These are phyloP conservation scores for Orchestes rusci DNA, from an alignment of 2,888 invertebrate genomes.

Conservation along the genomic window DNA sequence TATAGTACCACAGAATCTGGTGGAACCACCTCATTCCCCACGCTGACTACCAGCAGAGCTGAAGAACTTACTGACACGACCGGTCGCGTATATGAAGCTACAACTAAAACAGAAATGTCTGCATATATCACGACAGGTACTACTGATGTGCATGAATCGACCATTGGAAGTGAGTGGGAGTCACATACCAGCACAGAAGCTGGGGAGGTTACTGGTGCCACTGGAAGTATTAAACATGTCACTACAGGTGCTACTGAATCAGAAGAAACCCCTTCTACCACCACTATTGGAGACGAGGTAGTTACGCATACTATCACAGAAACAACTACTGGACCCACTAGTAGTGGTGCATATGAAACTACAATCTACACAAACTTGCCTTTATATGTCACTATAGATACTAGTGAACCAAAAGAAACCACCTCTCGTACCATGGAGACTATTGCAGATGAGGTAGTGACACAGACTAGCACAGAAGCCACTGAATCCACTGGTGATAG, in stretches of 20 bases:
- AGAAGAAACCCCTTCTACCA: no score
- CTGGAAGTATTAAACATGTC: not conserved
- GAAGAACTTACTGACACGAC: no score
- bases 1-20: not conserved
- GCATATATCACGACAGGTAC: not conserved
- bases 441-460: no score
- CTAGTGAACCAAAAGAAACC: no score
- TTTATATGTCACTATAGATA: no score
- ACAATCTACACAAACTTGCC: no score
- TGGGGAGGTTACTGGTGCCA: not conserved
- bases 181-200: not conserved
- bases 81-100: not conserved
- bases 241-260: not conserved
- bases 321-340: no score
- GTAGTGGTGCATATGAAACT: no score
- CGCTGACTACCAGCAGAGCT: not conserved
- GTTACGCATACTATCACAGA: not conserved
- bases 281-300: not conserved
- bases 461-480: no score
- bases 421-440: no score
- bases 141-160: not conserved
- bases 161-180: not conserved
- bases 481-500: constrained; percentile 1
- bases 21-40: not conserved
- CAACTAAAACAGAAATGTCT: not conserved